phyloP scores from a whole-genome alignment of 2,797 vertebrate species.

The Cheirogaleus major region DNA sequence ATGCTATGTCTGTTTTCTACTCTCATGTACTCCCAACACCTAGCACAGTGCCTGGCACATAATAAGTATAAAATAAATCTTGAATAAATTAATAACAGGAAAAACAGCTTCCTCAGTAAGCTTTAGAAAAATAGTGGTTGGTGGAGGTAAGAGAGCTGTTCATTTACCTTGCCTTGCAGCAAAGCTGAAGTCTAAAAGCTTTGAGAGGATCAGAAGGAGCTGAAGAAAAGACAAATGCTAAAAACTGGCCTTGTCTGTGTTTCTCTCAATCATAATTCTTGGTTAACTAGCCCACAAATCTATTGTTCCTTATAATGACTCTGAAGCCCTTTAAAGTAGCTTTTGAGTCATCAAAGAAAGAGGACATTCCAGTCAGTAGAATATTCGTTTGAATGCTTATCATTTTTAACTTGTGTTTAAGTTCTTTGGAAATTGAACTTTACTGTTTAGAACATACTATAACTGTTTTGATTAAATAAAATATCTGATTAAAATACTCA shows the following conservation, averaged over 20 bases:
- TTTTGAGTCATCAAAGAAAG: conserved; percentile 38
- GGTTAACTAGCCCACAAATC: neutral
- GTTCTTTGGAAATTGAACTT: conserved; percentile 47
- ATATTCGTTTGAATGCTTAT: conserved; percentile 51
- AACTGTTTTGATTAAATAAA: conserved; percentile 51
- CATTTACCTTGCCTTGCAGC: neutral
- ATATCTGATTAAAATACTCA: conserved; percentile 37
- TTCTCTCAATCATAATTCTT: conserved; percentile 28
- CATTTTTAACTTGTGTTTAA: conserved; percentile 58
- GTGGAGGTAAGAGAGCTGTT: neutral
- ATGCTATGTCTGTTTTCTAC: neutral
- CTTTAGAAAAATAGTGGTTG: conserved; percentile 18
- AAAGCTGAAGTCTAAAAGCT: conserved; percentile 14
- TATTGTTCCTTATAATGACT: neutral
- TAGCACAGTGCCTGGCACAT: neutral
- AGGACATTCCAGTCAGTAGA: neutral
- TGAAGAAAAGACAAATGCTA: conserved; percentile 10
- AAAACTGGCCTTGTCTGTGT: neutral
- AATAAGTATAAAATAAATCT: conserved; percentile 17
- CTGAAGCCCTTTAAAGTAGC: conserved; percentile 17
- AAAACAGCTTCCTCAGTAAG: conserved; percentile 2
- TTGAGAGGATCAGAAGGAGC: neutral
- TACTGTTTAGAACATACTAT: conserved; percentile 14
- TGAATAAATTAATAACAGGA: conserved; percentile 5
- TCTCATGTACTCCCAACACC: neutral